phyloP scores from a whole-genome alignment of 2,113 vertebrate species.

The Psophia crepitans region DNA sequence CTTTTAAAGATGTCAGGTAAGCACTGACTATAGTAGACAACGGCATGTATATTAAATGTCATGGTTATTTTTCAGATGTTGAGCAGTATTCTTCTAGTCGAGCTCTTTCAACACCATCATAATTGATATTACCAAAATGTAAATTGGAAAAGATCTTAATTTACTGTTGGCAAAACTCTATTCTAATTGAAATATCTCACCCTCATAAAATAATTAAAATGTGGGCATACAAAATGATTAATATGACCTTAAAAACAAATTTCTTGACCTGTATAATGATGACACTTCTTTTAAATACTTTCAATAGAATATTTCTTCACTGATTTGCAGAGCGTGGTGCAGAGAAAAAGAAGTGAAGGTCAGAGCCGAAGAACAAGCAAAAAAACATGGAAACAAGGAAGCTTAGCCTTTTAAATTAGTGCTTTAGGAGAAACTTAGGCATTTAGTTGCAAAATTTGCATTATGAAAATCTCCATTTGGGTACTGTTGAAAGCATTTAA shows the following conservation, averaged over 20 bases:
- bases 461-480: background rate
- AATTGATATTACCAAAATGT: slow-evolving; percentile 32
- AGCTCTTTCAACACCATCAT: background rate
- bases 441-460: background rate
- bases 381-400: background rate
- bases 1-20: background rate
- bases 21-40: background rate
- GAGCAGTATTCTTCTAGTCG: background rate
- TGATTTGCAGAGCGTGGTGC: background rate
- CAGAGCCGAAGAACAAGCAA: background rate
- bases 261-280: background rate
- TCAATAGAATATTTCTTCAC: background rate
- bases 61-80: background rate
- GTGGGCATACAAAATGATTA: background rate
- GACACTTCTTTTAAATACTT: background rate
- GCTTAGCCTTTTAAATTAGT: background rate
- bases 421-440: background rate
- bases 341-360: background rate
- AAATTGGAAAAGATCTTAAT: slow-evolving; percentile 16
- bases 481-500: background rate
- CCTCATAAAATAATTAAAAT: slow-evolving; percentile 30
- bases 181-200: slow-evolving; percentile 34
- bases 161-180: background rate
- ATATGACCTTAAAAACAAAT: slow-evolving; percentile 48
- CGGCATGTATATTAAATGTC: background rate